Base-by-base conservation (phyloP, 2,113 vertebrate genomes). In the Neolamprologus cancellatus region DNA sequence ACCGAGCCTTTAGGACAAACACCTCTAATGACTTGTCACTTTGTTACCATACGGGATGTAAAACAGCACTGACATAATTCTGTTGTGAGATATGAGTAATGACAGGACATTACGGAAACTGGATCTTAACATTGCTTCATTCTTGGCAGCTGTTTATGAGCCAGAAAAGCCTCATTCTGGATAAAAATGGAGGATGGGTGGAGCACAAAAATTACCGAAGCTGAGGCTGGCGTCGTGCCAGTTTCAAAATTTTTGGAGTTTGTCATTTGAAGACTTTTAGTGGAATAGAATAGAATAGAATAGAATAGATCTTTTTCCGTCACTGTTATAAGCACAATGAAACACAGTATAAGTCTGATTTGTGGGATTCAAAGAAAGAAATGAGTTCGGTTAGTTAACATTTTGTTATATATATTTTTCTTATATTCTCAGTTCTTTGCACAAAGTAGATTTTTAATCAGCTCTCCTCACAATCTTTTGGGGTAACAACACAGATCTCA, bases 261-360 rank as follows among this genome's bases (percentile, higher is more conserved):
- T 30, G 15, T 76, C 3, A 48, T 48, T 30, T 48, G 23, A 30
- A 0, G 0, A 0, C 1, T 5, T 76, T 11, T 34, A 61, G 57
- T 61, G 30, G 0, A 61, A 61, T 18, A 18, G 55, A 59, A 59
- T 28, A 15, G 53, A 57, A 57, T 17, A 55, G 53, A 55, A 32
- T 39, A 39, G 25, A 57, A 57, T 8, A 55, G 53, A 54, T 61
- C 5, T 34, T 61, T 61, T 61, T 4, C 2, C 2, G 1, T 12
- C 57, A 34, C 30, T 61, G 3, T 61, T 61, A 61, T 0, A 34
- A 61, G 17, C 30, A 34, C 30, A 61, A 12, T 34, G 57, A 61
- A 34, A 61, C 17, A 34, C 28, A 48, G 69, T 32, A n/a, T 5
- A 32, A 50, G 41, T 76, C 44, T n/a, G 44, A 32, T n/a, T 50